Conservation (phyloP, 2,113 vertebrate species). For the Dipodomys stephensi region DNA sequence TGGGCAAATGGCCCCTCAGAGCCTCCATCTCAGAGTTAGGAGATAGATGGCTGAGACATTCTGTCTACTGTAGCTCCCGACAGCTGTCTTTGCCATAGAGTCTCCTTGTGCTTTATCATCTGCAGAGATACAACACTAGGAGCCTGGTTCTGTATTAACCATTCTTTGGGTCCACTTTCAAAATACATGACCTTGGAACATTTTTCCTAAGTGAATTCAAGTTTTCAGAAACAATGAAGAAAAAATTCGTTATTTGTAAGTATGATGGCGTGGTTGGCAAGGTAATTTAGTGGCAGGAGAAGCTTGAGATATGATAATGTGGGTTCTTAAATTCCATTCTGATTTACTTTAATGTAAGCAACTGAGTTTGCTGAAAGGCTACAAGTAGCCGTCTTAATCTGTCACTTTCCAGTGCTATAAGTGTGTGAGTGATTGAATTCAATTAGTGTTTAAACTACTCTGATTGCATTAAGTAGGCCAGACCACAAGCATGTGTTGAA, state of each 20-base stretch:
- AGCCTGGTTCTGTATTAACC: background rate
- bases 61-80: background rate
- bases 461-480: background rate
- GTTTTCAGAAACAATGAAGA: conserved; percentile 31
- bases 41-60: background rate
- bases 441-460: conserved; percentile 30
- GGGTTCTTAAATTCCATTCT: background rate
- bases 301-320: background rate
- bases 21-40: background rate
- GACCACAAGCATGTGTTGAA: background rate
- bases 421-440: conserved; percentile 1
- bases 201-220: conserved; percentile 47
- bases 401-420: conserved; percentile 37
- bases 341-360: conserved; percentile 1
- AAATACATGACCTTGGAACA: conserved; percentile 20
- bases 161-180: conserved; percentile 21
- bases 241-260: conserved; percentile 39
- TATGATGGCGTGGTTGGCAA: background rate
- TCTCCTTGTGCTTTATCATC: conserved; percentile 63
- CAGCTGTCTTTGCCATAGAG: conserved; percentile 54
- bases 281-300: background rate
- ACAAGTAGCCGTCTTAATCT: background rate
- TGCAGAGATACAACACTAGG: conserved; percentile 61
- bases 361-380: background rate
- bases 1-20: background rate